Evolutionary conservation across 2,888 invertebrate genomes (phyloP), one percentile per base, ranked within the genome.

Genomic region (Hypsopygia costalis): DNA sequence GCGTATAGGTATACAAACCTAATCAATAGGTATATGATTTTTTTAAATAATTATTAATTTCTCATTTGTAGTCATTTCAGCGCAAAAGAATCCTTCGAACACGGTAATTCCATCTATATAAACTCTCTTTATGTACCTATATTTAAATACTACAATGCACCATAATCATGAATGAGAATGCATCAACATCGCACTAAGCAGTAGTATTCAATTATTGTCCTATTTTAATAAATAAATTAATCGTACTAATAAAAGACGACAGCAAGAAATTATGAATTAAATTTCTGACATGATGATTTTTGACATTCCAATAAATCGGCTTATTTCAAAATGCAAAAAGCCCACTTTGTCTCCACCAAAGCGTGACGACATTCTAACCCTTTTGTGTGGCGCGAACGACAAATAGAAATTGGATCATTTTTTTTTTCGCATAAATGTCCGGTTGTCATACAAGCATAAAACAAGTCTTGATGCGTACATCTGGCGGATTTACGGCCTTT

Each of bases 401-500:
- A 37, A 37, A 36, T 30, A 37, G 21, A 11, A 31, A 29, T 30
- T 36, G 25, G n/a, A 8, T 25, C 25, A 25, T 25, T 16, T 25
- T n/a, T 25, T 16, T 25, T n/a, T 25, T 22, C 31, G 34, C n/a
- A 36, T 43, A 43, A 35, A 31, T 44, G 30, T 27, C 21, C 39
- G 36, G 16, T 9, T 42, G 52, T 52, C 45, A 52, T 49, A 34
- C 49, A 48, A 44, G 47, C 49, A 51, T 52, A 62, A 56, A 50
- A 47, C 52, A 51, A 49, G 16, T 16, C 16, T 43, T 46, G 47
- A 54, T 47, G 41, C 47, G 50, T 51, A 66, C 63, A 71, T 75
- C 75, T 72, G 75, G 60, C 47, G 39, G 53, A 49, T 55, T 62
- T 62, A 40, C 38, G 39, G 46, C 55, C 64, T 66, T 66, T 65